Evolutionary conservation across 2,797 vertebrate genomes (phyloP), one percentile per base, ranked within the genome.

Genomic region (Rhynchotus rufescens): DNA sequence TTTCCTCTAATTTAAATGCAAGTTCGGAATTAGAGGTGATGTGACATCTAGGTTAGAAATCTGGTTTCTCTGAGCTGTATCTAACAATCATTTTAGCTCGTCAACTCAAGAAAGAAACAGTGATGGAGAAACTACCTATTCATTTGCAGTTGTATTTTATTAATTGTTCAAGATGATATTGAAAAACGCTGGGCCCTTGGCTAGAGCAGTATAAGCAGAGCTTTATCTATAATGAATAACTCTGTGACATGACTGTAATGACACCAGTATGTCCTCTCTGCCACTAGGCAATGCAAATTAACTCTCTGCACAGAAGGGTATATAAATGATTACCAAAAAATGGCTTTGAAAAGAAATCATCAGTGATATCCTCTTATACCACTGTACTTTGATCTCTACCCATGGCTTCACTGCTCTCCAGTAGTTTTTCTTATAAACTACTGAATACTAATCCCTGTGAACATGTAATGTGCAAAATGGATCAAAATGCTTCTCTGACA

Each of bases 211-310:
- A 25, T 2, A 32, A 83, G 6, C 26, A 62, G 12, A 12, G 22
- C 71, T 64, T 22, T 9, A 56, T 7, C 26, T 17, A 4, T 42
- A 0, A 0, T 9, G n/a, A 89, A 51, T 61, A 36, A 61, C 10
- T 10, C 36, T 0, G 0, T 42, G n/a, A 78, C 4, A 6, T 7
- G 9, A 42, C n/a, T 44, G 30, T 30, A 45, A 40, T 36, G 38
- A 79, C 75, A 60, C 28, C 14, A 28, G 1, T 26, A 5, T 20
- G 4, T 2, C 1, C 13, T 19, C 38, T 42, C 38, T 51, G 30
- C 25, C 25, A n/a, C 32, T 26, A 77, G 64, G 40, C 21, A 87
- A 15, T 2, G 9, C 6, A 83, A 62, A 73, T 25, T n/a, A 40
- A 44, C 25, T 20, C 44, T 28, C 17, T 42, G 12, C 30, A 60